Evolutionary conservation across 2,888 invertebrate species (phyloP).

Genomic region (Eupithecia pulchellata): DNA sequence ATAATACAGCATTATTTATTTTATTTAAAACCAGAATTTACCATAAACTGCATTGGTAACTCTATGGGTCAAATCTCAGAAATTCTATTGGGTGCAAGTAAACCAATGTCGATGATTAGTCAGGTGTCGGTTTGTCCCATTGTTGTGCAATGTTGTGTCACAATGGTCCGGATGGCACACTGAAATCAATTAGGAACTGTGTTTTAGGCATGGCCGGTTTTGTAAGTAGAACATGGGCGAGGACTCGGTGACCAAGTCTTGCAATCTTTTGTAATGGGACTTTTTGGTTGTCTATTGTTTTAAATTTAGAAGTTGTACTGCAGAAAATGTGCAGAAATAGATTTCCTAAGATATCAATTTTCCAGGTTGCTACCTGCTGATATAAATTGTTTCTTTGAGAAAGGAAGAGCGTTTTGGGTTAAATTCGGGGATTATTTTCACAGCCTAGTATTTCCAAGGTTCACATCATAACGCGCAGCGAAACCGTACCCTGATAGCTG

Average conservation of each 20-base stretch:
- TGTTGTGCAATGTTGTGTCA: slow-evolving; percentile 36
- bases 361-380: too few species aligned
- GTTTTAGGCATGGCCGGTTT: slow-evolving; percentile 32
- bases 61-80: not conserved
- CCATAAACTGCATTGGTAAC: too few species aligned
- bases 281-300: not conserved
- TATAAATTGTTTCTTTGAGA: not conserved
- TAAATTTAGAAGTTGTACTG: not conserved
- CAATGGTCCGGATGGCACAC: slow-evolving; percentile 36
- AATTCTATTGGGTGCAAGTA: not conserved
- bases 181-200: slow-evolving; percentile 43
- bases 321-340: too few species aligned
- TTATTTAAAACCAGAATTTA: too few species aligned
- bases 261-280: slow-evolving; percentile 16
- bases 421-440: too few species aligned
- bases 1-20: too few species aligned
- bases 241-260: slow-evolving; percentile 39
- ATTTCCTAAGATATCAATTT: too few species aligned
- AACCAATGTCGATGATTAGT: slow-evolving; percentile 10
- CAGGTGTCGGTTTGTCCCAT: slow-evolving; percentile 26
- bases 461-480: too few species aligned
- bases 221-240: slow-evolving; percentile 27
- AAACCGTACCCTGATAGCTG: too few species aligned
- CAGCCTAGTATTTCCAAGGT: too few species aligned
- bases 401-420: too few species aligned